Base-by-base conservation (phyloP, 2,888 invertebrate genomes). In the Stomorhina lunata region DNA sequence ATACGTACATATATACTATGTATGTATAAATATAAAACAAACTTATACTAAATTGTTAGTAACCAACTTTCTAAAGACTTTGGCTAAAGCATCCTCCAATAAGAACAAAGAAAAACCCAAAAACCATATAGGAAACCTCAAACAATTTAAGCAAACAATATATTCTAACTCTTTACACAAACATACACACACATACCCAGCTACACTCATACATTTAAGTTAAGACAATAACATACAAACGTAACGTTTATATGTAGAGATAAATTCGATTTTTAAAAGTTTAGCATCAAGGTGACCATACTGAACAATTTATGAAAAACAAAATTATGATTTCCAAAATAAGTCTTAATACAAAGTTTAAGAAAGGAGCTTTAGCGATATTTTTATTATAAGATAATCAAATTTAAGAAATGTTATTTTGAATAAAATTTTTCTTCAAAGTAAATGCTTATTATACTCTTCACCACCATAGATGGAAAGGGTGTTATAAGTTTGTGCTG, bases 111-210 rank as follows among this genome's bases (percentile, higher is more conserved):
- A n/a, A 20, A 15, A 25, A 27, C 4, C 27, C 6, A 15, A 22
- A 25, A 68, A 34, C 50, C 34, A 53, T 34, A 50, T 37, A 25
- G 37, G 27, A 50, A 50, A 68, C 68, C 53, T 50, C 37, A 55
- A 34, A 53, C 27, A 50, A 68, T 25, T 50, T 68, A 50, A 68
- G 66, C 22, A 50, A 50, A 68, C 68, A 53, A 68, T 68, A 22
- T 50, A 7, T 50, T 68, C 7, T 17, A 9, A 32, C n/a, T 50
- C 22, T 25, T 6, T n/a, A n/a, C n/a, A n/a, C n/a, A 59, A n/a
- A 10, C 15, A 57, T 17, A 20, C n/a, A n/a, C 22, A 57, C 10
- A 32, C 32, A 32, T n/a, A 34, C 55, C 9, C 10, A 32, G 4
- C 29, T 10, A 20, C 43, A 17, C 17, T 43, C 43, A 43, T 43